phyloP scores from a whole-genome alignment of 2,888 invertebrate species.

The Pocota personata region DNA sequence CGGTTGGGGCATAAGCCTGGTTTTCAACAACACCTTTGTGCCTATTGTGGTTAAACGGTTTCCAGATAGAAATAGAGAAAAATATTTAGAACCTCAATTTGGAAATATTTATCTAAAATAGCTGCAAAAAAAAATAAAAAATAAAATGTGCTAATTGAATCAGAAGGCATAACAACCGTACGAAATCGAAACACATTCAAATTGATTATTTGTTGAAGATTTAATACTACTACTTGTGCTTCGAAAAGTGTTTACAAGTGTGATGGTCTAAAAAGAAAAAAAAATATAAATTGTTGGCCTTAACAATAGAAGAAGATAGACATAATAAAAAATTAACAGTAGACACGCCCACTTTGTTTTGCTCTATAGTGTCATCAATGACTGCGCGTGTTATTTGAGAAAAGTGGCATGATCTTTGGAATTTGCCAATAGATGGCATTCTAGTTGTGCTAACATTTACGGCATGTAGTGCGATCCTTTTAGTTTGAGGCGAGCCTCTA shows the following conservation, averaged over 20 bases:
- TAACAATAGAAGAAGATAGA: not conserved
- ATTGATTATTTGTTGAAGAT: not conserved
- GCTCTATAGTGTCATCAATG: not conserved
- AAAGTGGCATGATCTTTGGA: not conserved
- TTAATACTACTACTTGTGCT: not conserved
- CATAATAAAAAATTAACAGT: not conserved
- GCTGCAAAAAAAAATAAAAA: not conserved
- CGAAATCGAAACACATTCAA: not conserved
- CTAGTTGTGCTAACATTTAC: not conserved
- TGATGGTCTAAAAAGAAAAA: not conserved
- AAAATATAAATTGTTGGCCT: not conserved
- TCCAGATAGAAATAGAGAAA: not conserved
- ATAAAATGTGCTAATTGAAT: constrained; percentile 41
- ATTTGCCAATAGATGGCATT: not conserved
- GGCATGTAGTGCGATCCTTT: not conserved
- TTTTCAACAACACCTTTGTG: constrained; percentile 45
- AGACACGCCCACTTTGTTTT: constrained; percentile 22
- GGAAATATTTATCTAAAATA: constrained; percentile 18
- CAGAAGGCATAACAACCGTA: constrained; percentile 21
- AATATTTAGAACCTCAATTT: constrained; percentile 7
- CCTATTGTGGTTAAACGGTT: constrained; percentile 8
- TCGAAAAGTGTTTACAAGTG: not conserved
- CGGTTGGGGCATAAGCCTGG: not conserved
- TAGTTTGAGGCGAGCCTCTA: not conserved
- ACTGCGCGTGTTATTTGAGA: not conserved